phyloP scores from a whole-genome alignment of 2,888 invertebrate genomes.

The Sesia apiformis region DNA sequence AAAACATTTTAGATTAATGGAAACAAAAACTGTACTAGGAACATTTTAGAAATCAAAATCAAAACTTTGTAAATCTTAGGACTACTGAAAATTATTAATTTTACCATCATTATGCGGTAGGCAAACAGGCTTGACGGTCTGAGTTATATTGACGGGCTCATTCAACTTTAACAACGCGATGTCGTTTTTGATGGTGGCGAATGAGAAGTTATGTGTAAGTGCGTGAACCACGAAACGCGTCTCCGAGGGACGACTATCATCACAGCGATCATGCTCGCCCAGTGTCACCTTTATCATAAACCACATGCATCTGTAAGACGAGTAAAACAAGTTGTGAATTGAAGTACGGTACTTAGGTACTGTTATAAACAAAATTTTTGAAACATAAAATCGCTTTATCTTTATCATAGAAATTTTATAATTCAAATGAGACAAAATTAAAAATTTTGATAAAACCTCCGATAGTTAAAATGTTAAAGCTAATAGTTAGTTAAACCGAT shows the following conservation, averaged over 20 bases:
- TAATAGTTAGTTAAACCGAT: too few relatives aligned
- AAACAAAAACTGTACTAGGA: too few relatives aligned
- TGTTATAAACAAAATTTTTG: too few relatives aligned
- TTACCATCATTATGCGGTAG: slow-evolving; percentile 80
- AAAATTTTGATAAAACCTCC: too few relatives aligned
- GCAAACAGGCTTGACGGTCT: slow-evolving; percentile 87
- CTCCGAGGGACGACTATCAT: slow-evolving; percentile 80
- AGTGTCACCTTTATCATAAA: slow-evolving; percentile 92
- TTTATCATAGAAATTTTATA: too few relatives aligned
- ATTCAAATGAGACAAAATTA: too few relatives aligned
- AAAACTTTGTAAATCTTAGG: background rate
- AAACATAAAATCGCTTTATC: too few relatives aligned
- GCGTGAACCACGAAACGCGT: slow-evolving; percentile 83
- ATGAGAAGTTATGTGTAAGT: slow-evolving; percentile 86
- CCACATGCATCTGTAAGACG: slow-evolving; percentile 84
- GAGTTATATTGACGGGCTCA: slow-evolving; percentile 83
- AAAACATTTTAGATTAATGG: too few relatives aligned
- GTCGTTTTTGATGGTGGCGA: slow-evolving; percentile 88
- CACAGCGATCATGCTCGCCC: slow-evolving; percentile 90
- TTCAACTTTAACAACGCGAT: slow-evolving; percentile 86
- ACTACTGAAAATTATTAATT: slow-evolving; percentile 2
- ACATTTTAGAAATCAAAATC: too few relatives aligned
- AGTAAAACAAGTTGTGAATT: background rate
- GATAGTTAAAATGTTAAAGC: too few relatives aligned
- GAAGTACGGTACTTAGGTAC: too few relatives aligned